Base-by-base conservation (phyloP, 2,888 invertebrate genomes). In the Lamellibrachia columna region DNA sequence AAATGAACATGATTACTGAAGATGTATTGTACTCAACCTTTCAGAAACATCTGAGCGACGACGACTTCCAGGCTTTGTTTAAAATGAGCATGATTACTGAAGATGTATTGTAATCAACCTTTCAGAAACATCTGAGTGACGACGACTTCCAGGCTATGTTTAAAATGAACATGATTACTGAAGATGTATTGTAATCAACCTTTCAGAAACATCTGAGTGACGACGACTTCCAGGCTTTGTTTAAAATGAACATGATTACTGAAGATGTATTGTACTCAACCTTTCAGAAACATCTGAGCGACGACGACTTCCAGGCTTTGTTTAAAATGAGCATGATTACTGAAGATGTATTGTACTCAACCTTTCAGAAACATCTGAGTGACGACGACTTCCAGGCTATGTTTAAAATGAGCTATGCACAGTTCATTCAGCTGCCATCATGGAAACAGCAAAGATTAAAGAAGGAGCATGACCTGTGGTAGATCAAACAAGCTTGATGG, bases 381-480 rank as follows among this genome's bases (percentile, higher is more conserved):
- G 98, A 98, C 95, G 98, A 98, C 94, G 99, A 99, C 95, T 99
- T 99, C 97, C 97, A 98, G 92, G 97, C 97, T 0, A 97, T 98
- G 40, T 99, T 99, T 96, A 97, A 98, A 95, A 98, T 98, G 98
- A 97, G 98, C 55, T 98, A 98, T 96, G 97, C 97, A 93, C 98
- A 98, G 94, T 99, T 98, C 96, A 97, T 98, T 93, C 97, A 97
- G 92, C 97, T 98, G 94, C 98, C 99, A 2, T 97, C 97, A 91
- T 99, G 99, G 99, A 98, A 98, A 96, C 98, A 98, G 96, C 98
- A 98, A 95, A 98, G 98, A 95, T 97, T 99, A 94, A 99, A 99
- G 97, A 99, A 99, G 96, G 97, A 97, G 52, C 98, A 97, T 90
- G 98, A 98, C 93, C 97, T 99, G 90, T 99, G 99, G 97, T 99